phyloP scores from a whole-genome alignment of 2,113 vertebrate genomes.

The Protobothrops flavoviridis region DNA sequence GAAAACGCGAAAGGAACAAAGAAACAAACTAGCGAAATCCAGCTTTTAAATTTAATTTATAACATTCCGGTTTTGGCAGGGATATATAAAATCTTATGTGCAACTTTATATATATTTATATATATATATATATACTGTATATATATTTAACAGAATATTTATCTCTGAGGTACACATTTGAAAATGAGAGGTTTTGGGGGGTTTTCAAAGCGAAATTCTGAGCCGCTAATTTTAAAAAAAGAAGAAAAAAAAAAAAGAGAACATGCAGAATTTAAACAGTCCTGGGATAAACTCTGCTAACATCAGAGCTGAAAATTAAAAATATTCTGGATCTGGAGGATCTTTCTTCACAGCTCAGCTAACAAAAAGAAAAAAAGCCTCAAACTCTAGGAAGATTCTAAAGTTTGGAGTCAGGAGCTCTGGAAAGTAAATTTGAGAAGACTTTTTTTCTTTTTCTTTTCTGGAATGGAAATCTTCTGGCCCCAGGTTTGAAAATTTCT shows the following conservation, averaged over 20 bases:
- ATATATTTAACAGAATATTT: neutral
- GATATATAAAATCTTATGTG: neutral
- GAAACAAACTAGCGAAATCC: fast-evolving
- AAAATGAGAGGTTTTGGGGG: neutral
- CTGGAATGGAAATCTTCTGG: neutral
- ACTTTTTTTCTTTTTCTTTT: neutral
- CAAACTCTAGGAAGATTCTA: neutral
- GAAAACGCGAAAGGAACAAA: neutral
- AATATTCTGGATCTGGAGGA: neutral
- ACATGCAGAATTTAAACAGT: neutral
- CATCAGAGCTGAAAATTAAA: neutral
- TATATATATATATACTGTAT: neutral
- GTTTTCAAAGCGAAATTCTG: neutral
- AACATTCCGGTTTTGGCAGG: neutral
- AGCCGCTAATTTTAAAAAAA: neutral
- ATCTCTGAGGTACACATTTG: neutral
- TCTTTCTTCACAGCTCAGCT: neutral
- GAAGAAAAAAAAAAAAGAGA: too few relatives aligned
- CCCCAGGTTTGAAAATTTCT: neutral
- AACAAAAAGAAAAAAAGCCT: neutral
- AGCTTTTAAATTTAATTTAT: neutral
- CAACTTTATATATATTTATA: neutral
- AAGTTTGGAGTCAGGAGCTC: neutral
- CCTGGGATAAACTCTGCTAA: neutral
- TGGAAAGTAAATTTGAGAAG: neutral